phyloP scores from a whole-genome alignment of 2,797 vertebrate genomes.

The Sebastes trivittatus region DNA sequence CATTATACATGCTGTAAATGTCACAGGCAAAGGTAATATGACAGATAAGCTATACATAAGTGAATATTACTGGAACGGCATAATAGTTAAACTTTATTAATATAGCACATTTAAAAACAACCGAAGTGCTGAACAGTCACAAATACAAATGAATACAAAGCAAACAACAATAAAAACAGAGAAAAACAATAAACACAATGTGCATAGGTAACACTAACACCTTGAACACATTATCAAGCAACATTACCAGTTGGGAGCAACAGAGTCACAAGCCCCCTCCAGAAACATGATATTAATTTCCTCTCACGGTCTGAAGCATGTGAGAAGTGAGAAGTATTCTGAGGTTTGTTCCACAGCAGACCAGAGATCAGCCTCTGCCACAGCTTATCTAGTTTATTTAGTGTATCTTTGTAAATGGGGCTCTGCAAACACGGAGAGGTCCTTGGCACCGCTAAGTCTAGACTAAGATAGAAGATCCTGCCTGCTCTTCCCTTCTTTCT shows the following conservation, averaged over 20 bases:
- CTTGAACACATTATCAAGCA: not conserved
- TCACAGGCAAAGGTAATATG: not conserved
- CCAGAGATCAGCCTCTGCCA: slow-evolving; percentile 3
- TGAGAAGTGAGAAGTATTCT: not conserved
- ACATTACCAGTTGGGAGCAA: not conserved
- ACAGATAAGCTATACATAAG: not conserved
- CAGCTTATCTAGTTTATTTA: slow-evolving; percentile 61
- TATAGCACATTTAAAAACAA: too few species aligned
- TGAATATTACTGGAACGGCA: too few species aligned
- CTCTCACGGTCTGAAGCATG: not conserved
- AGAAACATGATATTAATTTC: not conserved
- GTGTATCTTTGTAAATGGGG: slow-evolving; percentile 61
- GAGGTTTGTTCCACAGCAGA: not conserved
- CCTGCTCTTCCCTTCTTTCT: slow-evolving; percentile 14
- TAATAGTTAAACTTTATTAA: too few species aligned
- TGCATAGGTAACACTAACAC: not conserved
- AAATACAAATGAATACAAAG: too few species aligned
- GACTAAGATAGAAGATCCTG: slow-evolving; percentile 57
- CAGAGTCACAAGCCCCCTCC: not conserved
- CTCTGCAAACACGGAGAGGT: slow-evolving; percentile 60
- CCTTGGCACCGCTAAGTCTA: slow-evolving; percentile 80
- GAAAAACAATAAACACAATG: not conserved
- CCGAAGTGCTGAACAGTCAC: too few species aligned
- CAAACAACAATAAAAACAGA: too few species aligned
- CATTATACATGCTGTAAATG: not conserved